Evolutionary conservation across 1,140 invertebrate genomes (phyloP), one percentile per base, ranked within the genome.

Genomic region (Leguminivora glycinivorella): DNA sequence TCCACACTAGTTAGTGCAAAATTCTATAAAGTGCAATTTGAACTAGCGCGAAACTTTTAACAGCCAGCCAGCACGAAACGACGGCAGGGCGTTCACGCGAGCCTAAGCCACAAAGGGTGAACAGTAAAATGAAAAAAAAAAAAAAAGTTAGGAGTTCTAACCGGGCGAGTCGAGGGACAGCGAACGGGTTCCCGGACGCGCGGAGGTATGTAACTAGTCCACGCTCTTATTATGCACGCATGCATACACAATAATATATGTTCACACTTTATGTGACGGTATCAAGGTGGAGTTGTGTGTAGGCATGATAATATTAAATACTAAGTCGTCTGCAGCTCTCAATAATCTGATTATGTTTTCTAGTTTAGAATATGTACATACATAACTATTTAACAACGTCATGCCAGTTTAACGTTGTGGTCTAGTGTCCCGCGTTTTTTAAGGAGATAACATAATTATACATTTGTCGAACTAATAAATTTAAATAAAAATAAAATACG

Each of bases 111-210:
- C 78, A 81, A 78, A 87, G 85, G 85, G 87, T 86, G 84, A 83
- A 76, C 82, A 73, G 81, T 78, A 83, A 85, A 87, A 89, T 83
- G 85, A 52, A 52, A 52, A 86, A 90, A 89, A n/a, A 40, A 47
- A 47, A 86, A 90, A 89, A 89, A 90, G 86, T 89, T 88, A 85
- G 84, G 84, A 87, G 75, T 84, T 87, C 84, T 87, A 90, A 88
- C 86, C 84, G 87, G 86, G 81, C 84, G 79, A 81, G 80, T 75
- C 83, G 82, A 81, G 77, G 85, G 80, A 79, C 77, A 75, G 40
- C 75, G 78, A 84, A 89, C 88, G 83, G 81, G 88, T 90, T 89
- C 86, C 77, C 73, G 81, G 79, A 24, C 69, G 85, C 85, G 19
- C 40, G 73, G 66, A 31, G 75, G 87, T 87, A 87, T 69, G 82